A percentile compares a stretch with the other conserved stretches of the same genome.
These are phyloP conservation scores for Scolopax mira DNA, from an alignment of 2,113 vertebrate species.

Conservation along the genomic window DNA sequence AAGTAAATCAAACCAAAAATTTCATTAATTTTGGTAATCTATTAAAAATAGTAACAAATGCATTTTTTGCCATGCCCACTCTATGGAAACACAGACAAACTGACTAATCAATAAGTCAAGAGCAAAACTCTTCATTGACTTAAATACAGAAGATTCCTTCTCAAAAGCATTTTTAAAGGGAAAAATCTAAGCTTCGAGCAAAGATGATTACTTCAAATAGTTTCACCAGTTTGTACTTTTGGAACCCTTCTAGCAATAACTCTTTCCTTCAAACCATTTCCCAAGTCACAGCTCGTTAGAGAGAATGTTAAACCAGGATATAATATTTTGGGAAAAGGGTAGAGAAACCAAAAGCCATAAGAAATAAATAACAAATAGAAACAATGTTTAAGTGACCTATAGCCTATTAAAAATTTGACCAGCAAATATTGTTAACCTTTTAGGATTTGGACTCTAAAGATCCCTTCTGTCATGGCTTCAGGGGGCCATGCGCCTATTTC, in stretches of 20 bases:
- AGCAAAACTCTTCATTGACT: not conserved
- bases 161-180: not conserved
- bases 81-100: not conserved
- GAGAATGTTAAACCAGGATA: not conserved
- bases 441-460: not conserved
- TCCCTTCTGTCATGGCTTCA: conserved; percentile 10
- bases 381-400: not conserved
- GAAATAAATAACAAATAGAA: conserved; percentile 21
- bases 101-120: not conserved
- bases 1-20: not conserved
- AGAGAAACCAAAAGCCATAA: conserved; percentile 12
- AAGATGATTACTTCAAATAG: not conserved
- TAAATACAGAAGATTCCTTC: not conserved
- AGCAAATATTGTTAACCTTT: conserved; percentile 7
- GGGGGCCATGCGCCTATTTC: not conserved
- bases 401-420: not conserved
- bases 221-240: conserved; percentile 35
- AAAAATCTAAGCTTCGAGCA: conserved; percentile 13
- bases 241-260: conserved; percentile 8
- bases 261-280: conserved; percentile 23
- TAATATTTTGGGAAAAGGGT: conserved; percentile 34
- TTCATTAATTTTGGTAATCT: not conserved
- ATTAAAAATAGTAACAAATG: not conserved
- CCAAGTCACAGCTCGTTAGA: conserved; percentile 25
- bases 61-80: not conserved